Evolutionary conservation across 1,140 invertebrate genomes (phyloP), one percentile per base, ranked within the genome.

Genomic region (Drosophila simulans): DNA sequence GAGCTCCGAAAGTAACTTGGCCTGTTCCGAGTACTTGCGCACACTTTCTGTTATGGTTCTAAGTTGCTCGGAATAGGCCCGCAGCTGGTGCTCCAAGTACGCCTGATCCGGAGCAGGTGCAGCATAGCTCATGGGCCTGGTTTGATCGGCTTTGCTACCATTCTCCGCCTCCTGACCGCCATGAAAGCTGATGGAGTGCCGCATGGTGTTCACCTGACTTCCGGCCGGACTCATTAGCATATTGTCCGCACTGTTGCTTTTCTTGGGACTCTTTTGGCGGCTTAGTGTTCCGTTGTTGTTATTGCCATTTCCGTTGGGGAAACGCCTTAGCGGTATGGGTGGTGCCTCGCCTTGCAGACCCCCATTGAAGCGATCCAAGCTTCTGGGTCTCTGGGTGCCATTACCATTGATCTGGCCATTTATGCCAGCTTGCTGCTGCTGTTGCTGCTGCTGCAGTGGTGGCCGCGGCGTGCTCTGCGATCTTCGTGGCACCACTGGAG

Each of bases 31-130:
- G 37, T 92, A 92, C 45, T 92, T 92, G 5, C 92, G 64, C 25
- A 92, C 92, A 54, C 90, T 92, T 40, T 92, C 92, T 3, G 92
- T 92, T 8, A 92, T 92, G 55, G 90, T 91, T 35, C 90, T 63
- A 25, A 92, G 57, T 37, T 92, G 92, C 54, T 92, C 92, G 7
- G 92, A 92, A 22, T 92, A 92, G 7, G 92, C 86, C 27, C 91
- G 66, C 27, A 92, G 46, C 53, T 92, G 92, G 58, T 92, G 91
- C 63, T 92, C 92, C 12, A 92, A 31, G 39, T 91, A 92, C 0
- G 78, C 84, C 65, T 92, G 92, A 62, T 92, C 92, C 0, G 92
- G 92, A 0, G 45, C 83, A 10, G 90, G 72, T 0, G 85, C 73
- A 1, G 92, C 91, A 65, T 91, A 92, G 10, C 91, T 92, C 25